Evolutionary conservation across 2,113 vertebrate species (phyloP).

Genomic region (Sturnira hondurensis): DNA sequence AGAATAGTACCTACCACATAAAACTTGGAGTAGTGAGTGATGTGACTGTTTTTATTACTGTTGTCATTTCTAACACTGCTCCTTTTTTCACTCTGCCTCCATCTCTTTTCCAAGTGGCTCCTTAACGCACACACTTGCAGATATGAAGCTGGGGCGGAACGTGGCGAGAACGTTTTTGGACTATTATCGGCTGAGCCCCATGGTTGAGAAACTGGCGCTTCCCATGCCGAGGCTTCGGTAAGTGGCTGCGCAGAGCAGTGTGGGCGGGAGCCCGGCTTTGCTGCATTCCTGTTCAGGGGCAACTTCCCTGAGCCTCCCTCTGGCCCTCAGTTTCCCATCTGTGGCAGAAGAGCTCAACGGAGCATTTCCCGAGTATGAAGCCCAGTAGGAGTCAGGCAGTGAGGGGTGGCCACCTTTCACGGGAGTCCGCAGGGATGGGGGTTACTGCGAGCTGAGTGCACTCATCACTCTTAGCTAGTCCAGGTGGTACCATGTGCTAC

Average conservation of each 20-base stretch:
- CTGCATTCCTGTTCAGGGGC: not conserved
- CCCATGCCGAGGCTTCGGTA: constrained; percentile 83
- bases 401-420: not conserved
- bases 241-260: constrained; percentile 54
- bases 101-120: constrained; percentile 53
- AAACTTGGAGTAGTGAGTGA: not conserved
- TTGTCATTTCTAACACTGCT: not conserved
- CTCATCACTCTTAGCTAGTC: not conserved
- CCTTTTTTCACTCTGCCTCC: not conserved
- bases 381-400: not conserved
- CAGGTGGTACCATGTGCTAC: not conserved
- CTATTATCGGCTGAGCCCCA: constrained; percentile 92
- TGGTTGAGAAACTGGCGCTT: constrained; percentile 81
- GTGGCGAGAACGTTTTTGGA: constrained; percentile 96
- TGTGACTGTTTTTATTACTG: not conserved
- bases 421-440: not conserved
- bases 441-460: not conserved
- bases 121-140: constrained; percentile 87
- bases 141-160: constrained; percentile 96
- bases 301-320: not conserved
- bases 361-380: not conserved
- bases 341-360: not conserved
- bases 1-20: not conserved
- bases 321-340: constrained; percentile 32
- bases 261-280: not conserved